phyloP scores from a whole-genome alignment of 2,797 vertebrate genomes.

The Falco biarmicus region DNA sequence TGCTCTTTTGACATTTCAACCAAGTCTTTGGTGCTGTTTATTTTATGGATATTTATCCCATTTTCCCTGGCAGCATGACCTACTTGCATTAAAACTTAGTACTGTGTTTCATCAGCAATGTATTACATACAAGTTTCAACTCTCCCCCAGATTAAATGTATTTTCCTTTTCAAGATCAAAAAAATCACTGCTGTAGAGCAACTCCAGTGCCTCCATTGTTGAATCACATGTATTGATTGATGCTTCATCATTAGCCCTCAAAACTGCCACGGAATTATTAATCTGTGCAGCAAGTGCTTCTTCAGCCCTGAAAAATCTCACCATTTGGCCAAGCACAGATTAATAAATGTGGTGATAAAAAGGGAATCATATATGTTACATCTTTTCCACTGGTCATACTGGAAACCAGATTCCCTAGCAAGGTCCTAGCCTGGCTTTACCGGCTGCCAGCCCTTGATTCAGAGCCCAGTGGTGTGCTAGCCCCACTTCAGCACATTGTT shows the following conservation, averaged over 20 bases:
- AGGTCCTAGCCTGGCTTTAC: neutral
- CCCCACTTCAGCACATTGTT: neutral
- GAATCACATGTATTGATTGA: neutral
- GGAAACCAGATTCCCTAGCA: neutral
- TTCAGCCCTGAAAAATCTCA: neutral
- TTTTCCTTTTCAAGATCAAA: neutral
- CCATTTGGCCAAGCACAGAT: neutral
- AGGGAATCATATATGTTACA: neutral
- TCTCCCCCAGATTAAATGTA: neutral
- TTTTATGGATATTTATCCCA: neutral
- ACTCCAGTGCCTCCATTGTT: neutral
- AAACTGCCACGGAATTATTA: neutral
- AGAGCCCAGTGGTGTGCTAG: neutral
- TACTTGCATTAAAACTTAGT: neutral
- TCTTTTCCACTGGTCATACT: neutral
- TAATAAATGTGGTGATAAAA: neutral
- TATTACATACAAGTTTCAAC: neutral
- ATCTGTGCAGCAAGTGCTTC: neutral
- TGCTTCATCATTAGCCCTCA: neutral
- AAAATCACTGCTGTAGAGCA: neutral
- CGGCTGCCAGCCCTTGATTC: neutral
- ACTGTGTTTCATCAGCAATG: neutral
- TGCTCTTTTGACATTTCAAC: neutral
- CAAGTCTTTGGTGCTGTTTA: neutral
- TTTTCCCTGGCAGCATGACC: neutral